Evolutionary conservation across 2,797 vertebrate species (phyloP), one percentile per base, ranked within the genome.

Genomic region (Aldrovandia affinis): DNA sequence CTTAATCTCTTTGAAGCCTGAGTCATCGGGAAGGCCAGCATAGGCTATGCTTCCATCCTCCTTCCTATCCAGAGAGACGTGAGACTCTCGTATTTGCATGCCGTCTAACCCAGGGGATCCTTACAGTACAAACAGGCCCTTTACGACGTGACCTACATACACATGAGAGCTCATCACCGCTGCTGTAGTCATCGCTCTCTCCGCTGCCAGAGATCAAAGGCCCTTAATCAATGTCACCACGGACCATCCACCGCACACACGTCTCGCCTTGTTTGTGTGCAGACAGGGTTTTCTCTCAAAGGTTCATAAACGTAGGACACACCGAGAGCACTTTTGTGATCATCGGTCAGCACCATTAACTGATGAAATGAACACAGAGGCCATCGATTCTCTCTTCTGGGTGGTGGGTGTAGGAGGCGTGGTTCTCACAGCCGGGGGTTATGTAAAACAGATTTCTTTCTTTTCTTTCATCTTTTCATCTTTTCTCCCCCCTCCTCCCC

Each of bases 1-100:
- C 8, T 47, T 47, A 42, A 77, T 47, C 73, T 77, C 42, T 47
- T 44, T 77, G 73, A 77, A 47, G 73, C 73, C 42, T 77, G 39
- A 77, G 73, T 77, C 73, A 77, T 77, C 22, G 73, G 42, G 42
- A 47, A 44, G 25, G 22, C 22, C 25, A n/a, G 42, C 22, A 47
- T 22, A 44, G 73, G 1, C 15, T 6, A 22, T 14, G 22, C 42
- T 25, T 12, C 70, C 5, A 22, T 9, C 22, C 39, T 42, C 9
- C 12, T 12, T 47, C 73, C 22, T 7, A 47, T 77, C 42, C 25
- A n/a, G 73, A 73, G n/a, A n/a, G 68, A 44, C n/a, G 73, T 14
- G 73, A 25, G 42, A 47, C 20, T 25, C 18, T 77, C 39, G 20
- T n/a, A 20, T n/a, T 44, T 47, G 42, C 73, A 44, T 77, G 42